Percentiles rank a stretch among this genome's conserved stretches.
These are phyloP conservation scores for Helobdella robusta DNA, from an alignment of 2,888 invertebrate genomes.

Conservation along the genomic window DNA sequence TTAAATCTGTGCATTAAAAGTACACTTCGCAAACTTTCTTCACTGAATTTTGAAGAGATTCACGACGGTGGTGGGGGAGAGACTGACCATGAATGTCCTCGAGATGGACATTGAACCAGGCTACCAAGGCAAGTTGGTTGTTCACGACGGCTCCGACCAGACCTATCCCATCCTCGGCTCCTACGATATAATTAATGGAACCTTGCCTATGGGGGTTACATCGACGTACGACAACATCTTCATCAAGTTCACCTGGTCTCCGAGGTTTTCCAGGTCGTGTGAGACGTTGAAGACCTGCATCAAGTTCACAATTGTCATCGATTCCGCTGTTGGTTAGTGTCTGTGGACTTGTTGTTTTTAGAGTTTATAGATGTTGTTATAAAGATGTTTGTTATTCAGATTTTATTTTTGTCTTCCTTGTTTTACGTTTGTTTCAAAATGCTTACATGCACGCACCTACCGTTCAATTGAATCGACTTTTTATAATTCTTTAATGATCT, in stretches of 20 bases:
- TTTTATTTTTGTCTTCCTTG: too few relatives aligned
- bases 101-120: conserved; percentile 60
- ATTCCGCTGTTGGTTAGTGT: conserved; percentile 60
- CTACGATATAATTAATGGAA: conserved; percentile 64
- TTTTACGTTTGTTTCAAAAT: too few relatives aligned
- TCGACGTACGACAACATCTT: conserved; percentile 70
- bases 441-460: too few relatives aligned
- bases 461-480: too few relatives aligned
- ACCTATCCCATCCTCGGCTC: conserved; percentile 17
- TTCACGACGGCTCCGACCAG: conserved; percentile 23
- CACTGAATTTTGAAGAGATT: too few relatives aligned
- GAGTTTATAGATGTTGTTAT: too few relatives aligned
- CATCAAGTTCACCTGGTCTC: conserved; percentile 56
- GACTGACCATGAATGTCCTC: conserved; percentile 74
- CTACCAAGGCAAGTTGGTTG: conserved; percentile 6
- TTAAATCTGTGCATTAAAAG: too few relatives aligned
- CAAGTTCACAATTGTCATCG: conserved; percentile 68
- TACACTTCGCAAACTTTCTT: too few relatives aligned
- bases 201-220: conserved; percentile 72
- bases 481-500: too few relatives aligned
- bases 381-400: too few relatives aligned
- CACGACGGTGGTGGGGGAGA: conserved; percentile 56
- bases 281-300: conserved; percentile 61
- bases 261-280: conserved; percentile 51
- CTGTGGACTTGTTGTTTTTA: not conserved